phyloP scores from a whole-genome alignment of 2,888 invertebrate genomes.

The Orthonevra nobilis region DNA sequence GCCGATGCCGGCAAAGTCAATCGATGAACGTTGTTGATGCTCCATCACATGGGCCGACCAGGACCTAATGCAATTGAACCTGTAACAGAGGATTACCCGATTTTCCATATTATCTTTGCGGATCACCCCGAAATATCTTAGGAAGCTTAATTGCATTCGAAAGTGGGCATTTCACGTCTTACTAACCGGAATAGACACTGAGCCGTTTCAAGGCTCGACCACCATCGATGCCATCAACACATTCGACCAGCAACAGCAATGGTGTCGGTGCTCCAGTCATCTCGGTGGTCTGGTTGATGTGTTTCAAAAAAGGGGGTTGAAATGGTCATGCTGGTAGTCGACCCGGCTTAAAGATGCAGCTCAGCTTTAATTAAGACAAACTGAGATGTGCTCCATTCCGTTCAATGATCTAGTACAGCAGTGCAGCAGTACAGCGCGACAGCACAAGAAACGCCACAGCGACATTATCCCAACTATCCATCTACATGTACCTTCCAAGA shows the following conservation, averaged over 20 bases:
- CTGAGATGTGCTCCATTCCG: conserved; percentile 30
- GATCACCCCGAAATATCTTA: conserved; percentile 33
- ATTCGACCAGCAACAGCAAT: conserved; percentile 10
- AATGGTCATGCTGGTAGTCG: background rate
- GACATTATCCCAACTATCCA: conserved; percentile 66
- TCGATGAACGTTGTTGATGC: conserved; percentile 55
- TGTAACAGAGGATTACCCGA: conserved; percentile 46
- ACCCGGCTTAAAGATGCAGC: conserved; percentile 48
- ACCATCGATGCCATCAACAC: conserved; percentile 56
- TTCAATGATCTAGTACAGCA: conserved; percentile 49
- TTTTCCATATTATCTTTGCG: conserved; percentile 59
- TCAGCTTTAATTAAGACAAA: conserved; percentile 66
- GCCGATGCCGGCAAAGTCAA: conserved; percentile 64
- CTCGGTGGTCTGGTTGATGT: conserved; percentile 39
- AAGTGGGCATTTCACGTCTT: conserved; percentile 60
- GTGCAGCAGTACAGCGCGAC: background rate
- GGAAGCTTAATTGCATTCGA: conserved; percentile 61
- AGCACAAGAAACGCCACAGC: conserved; percentile 19
- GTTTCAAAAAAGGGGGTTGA: background rate
- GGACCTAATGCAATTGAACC: conserved; percentile 59
- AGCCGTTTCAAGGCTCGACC: conserved; percentile 35
- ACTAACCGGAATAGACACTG: conserved; percentile 40
- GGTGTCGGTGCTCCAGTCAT: conserved; percentile 9
- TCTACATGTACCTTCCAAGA: conserved; percentile 47
- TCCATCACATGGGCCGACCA: conserved; percentile 13